Conservation (phyloP, 2,797 vertebrate genomes). For the Lates japonicus region DNA sequence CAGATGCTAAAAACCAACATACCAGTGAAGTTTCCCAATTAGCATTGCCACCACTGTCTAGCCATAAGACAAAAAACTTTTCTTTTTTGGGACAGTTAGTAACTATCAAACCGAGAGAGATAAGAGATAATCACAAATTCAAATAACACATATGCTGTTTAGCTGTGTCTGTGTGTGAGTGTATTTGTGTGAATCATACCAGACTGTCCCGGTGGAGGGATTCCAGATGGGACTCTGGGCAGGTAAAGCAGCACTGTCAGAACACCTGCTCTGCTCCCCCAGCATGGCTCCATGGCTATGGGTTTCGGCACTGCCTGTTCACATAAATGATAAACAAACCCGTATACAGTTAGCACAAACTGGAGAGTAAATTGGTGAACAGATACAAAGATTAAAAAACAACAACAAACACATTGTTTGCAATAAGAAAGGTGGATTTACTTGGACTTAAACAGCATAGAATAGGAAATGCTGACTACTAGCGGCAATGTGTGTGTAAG, state of each 20-base stretch:
- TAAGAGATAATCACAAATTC: not conserved
- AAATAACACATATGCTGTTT: not conserved
- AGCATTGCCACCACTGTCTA: too few species aligned
- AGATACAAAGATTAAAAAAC: not conserved
- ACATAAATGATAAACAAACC: constrained; percentile 22
- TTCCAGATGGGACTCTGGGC: constrained; percentile 88
- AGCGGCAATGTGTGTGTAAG: not conserved
- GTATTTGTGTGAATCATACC: constrained; percentile 82
- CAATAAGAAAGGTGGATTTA: not conserved
- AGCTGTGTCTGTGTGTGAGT: not conserved
- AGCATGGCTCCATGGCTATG: constrained; percentile 92
- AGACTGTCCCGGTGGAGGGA: constrained; percentile 93
- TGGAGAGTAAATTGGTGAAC: not conserved
- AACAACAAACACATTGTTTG: too few species aligned
- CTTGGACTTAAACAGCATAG: not conserved
- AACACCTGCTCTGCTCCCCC: constrained; percentile 91
- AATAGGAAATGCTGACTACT: not conserved
- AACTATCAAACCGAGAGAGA: too few species aligned
- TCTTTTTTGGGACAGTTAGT: too few species aligned
- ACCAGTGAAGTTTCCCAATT: not conserved
- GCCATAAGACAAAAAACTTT: not conserved
- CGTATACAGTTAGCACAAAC: not conserved
- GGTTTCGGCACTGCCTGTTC: constrained; percentile 84
- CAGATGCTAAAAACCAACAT: accelerated
- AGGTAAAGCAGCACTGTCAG: constrained; percentile 93